Percentiles rank a stretch among this genome's conserved stretches.
Evolutionary conservation across 2,113 vertebrate genomes (phyloP).

Genomic region (Rafetus swinhoei): DNA sequence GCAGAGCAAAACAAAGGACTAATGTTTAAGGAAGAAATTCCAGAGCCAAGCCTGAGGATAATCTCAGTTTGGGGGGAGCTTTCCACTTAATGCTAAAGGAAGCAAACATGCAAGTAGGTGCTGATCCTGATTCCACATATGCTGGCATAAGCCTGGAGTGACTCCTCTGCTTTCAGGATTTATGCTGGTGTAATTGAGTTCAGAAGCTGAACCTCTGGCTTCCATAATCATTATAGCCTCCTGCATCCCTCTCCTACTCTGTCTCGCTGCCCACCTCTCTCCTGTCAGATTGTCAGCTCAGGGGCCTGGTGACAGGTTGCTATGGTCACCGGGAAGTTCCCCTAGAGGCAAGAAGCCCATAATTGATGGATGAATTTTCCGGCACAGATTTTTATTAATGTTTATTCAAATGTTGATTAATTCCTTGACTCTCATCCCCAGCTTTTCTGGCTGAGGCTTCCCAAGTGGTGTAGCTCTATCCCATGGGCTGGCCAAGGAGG

Average conservation of each 20-base stretch:
- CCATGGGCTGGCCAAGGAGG: conserved; percentile 43
- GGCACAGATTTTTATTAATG: not conserved
- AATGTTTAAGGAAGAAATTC: conserved; percentile 47
- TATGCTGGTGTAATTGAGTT: not conserved
- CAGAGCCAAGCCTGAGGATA: conserved; percentile 1
- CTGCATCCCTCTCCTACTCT: not conserved
- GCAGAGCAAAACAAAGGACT: conserved; percentile 38
- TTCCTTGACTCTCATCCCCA: not conserved
- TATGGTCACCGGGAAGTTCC: conserved; percentile 72
- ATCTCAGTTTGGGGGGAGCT: conserved; percentile 15
- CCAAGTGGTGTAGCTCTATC: not conserved
- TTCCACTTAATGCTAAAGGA: not conserved
- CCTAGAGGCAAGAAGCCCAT: conserved; percentile 53
- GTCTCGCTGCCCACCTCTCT: not conserved
- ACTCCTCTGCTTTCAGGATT: fast-evolving
- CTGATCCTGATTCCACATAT: not conserved
- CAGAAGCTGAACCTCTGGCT: not conserved
- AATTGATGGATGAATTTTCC: conserved; percentile 42
- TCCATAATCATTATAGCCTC: not conserved
- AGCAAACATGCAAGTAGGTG: not conserved
- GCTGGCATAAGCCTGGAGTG: not conserved
- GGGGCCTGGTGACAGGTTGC: conserved; percentile 59
- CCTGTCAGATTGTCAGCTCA: not conserved
- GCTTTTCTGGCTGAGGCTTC: not conserved
- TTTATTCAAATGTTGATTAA: conserved; percentile 37